Conservation (phyloP, 2,797 vertebrate genomes). For the Esox lucius region DNA sequence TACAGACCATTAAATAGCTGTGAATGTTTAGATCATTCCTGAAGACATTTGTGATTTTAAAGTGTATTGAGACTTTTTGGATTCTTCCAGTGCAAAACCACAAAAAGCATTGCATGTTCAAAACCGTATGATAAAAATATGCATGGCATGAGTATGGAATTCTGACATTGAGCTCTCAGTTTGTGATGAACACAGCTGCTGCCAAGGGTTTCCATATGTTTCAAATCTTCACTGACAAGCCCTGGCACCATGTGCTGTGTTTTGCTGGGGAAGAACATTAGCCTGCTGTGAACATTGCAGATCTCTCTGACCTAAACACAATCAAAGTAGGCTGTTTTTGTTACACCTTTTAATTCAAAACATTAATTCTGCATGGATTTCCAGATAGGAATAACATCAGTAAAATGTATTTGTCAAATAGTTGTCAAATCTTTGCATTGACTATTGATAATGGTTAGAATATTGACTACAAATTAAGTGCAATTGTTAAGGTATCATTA, state of each 20-base stretch:
- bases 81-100: not conserved
- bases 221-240: conserved; percentile 52
- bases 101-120: conserved; percentile 2
- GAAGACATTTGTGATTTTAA: conserved; percentile 12
- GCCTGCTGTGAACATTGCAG: conserved; percentile 19
- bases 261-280: conserved; percentile 22
- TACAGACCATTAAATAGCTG: no score
- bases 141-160: conserved; percentile 56
- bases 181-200: conserved; percentile 54
- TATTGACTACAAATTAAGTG: not conserved
- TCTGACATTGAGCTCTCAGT: conserved; percentile 57
- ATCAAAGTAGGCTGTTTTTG: conserved; percentile 6
- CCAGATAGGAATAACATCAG: not conserved
- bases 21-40: not conserved
- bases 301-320: not conserved
- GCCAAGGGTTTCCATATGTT: conserved; percentile 40
- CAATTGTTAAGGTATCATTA: not conserved
- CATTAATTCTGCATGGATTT: not conserved
- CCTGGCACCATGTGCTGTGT: conserved; percentile 23
- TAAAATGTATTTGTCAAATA: not conserved
- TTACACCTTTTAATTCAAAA: conserved; percentile 1
- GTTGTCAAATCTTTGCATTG: not conserved
- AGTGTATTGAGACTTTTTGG: conserved; percentile 25
- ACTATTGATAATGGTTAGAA: not conserved
- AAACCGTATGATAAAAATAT: conserved; percentile 33